A percentile compares a stretch with the other conserved stretches of the same genome.
These are phyloP conservation scores for Spheniscus mendiculus DNA, from an alignment of 2,113 vertebrate genomes.

Conservation along the genomic window DNA sequence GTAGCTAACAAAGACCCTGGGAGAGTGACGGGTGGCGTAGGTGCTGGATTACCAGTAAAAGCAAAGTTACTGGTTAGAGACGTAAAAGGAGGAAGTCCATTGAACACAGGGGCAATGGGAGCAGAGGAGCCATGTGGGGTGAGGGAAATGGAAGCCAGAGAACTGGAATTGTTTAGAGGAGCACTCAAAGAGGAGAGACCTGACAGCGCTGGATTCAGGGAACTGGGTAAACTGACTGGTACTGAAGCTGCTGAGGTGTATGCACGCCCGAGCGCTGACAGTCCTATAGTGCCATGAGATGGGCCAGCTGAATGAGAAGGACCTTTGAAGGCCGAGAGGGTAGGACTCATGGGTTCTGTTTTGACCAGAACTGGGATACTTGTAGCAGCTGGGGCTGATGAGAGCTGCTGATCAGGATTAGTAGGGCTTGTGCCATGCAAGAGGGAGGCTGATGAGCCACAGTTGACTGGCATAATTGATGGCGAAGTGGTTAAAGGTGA, in stretches of 20 bases:
- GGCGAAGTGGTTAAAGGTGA: conserved; percentile 68
- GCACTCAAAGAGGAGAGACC: conserved; percentile 71
- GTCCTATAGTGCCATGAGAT: conserved; percentile 79
- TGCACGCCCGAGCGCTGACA: conserved; percentile 77
- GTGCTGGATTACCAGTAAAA: conserved; percentile 71
- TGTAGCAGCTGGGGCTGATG: conserved; percentile 65
- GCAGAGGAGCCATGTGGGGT: conserved; percentile 71
- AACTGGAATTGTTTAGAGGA: conserved; percentile 66
- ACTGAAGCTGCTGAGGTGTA: conserved; percentile 82
- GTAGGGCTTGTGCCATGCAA: conserved; percentile 70
- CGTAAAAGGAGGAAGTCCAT: conserved; percentile 85
- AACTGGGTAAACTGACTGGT: conserved; percentile 81
- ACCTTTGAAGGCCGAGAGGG: conserved; percentile 91
- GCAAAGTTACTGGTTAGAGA: conserved; percentile 78
- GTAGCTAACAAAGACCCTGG: conserved; percentile 70
- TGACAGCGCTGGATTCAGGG: conserved; percentile 72
- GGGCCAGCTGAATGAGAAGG: conserved; percentile 83
- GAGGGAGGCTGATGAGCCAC: conserved; percentile 64
- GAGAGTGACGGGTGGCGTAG: conserved; percentile 69
- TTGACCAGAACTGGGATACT: conserved; percentile 72
- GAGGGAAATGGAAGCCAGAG: conserved; percentile 72
- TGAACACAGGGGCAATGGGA: conserved; percentile 77
- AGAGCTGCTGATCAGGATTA: conserved; percentile 73
- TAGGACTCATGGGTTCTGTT: conserved; percentile 83
- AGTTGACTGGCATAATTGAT: conserved; percentile 46